Base-by-base conservation (phyloP, 2,888 invertebrate species). In the Nymphalis polychloros region DNA sequence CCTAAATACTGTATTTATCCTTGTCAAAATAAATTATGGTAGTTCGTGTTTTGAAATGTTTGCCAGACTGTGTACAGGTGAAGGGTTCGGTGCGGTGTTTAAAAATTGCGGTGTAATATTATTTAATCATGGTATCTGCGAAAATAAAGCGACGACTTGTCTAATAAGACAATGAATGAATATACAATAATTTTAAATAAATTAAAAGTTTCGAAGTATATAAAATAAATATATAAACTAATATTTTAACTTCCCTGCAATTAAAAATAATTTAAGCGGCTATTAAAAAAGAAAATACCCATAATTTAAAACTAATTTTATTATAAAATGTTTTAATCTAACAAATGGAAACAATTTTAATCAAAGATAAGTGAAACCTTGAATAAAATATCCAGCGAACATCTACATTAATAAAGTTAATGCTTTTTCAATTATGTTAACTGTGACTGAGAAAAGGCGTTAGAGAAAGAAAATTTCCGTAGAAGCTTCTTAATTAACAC, bases 401-500 rank as follows among this genome's bases (percentile, higher is more conserved):
- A 66, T 68, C 65, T 63, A 71, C 68, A 61, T 71, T 71, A 71
- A 71, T 71, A 68, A 68, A 68, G 63, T 64, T 60, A 63, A 67
- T 67, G 69, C 59, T 62, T 69, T 64, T 64, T 69, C 59, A 69
- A 71, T 69, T 69, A 70, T 65, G 59, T 64, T 68, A 65, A 70
- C 70, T 64, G 68, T 68, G 62, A 63, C 64, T 65, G 62, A 52
- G 64, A 41, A 41, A 67, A 55, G 27, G 31, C 35, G 49, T 62
- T 46, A 49, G 53, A 57, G 59, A 53, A 64, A 62, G 64, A 59
- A 23, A 67, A 70, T 52, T 70, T 63, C 62, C 60, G 64, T 64
- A 61, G 66, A 67, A 55, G 55, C 55, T 67, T 62, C 66, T 67
- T 41, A 23, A 7, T 47, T 19, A 50, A 53, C 13, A 41, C 41